These are phyloP conservation scores for Sinonovacula constricta DNA, from an alignment of 1,140 invertebrate species.

Conservation along the genomic window DNA sequence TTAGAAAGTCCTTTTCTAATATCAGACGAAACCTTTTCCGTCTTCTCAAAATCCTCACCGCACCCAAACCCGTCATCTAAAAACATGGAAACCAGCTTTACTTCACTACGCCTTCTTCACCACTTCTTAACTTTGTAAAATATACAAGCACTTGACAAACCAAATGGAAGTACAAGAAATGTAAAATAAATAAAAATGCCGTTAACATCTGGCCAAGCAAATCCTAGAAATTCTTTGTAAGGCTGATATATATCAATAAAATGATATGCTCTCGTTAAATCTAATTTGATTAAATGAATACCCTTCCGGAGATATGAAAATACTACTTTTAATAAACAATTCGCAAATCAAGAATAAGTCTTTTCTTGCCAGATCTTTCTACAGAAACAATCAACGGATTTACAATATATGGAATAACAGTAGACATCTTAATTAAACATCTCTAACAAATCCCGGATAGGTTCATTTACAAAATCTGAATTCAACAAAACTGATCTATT, in stretches of 20 bases:
- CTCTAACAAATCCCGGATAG: constrained; percentile 32
- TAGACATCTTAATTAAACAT: constrained; percentile 20
- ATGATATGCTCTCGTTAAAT: constrained; percentile 32
- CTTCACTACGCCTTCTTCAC: constrained; percentile 13
- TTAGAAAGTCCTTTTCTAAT: constrained; percentile 37
- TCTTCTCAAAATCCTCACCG: not conserved
- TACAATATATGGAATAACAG: constrained; percentile 18
- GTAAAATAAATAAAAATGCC: constrained; percentile 8
- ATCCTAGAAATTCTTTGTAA: constrained; percentile 15
- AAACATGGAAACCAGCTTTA: constrained; percentile 22
- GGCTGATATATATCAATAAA: constrained; percentile 31
- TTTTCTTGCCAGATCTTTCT: not conserved
- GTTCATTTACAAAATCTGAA: constrained; percentile 23
- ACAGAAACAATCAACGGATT: constrained; percentile 38
- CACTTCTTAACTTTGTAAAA: constrained; percentile 26
- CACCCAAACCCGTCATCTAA: constrained; percentile 23
- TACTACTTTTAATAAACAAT: constrained; percentile 8
- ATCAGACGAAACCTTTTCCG: not conserved
- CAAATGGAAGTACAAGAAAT: constrained; percentile 28
- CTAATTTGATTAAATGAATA: constrained; percentile 18
- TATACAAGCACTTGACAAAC: constrained; percentile 14
- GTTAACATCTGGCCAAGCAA: constrained; percentile 9
- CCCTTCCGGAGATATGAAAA: constrained; percentile 17
- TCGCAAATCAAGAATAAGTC: too few relatives aligned
- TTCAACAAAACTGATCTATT: constrained; percentile 28